Evolutionary conservation across 2,113 vertebrate genomes (phyloP).

Genomic region (Xiphophorus couchianus): DNA sequence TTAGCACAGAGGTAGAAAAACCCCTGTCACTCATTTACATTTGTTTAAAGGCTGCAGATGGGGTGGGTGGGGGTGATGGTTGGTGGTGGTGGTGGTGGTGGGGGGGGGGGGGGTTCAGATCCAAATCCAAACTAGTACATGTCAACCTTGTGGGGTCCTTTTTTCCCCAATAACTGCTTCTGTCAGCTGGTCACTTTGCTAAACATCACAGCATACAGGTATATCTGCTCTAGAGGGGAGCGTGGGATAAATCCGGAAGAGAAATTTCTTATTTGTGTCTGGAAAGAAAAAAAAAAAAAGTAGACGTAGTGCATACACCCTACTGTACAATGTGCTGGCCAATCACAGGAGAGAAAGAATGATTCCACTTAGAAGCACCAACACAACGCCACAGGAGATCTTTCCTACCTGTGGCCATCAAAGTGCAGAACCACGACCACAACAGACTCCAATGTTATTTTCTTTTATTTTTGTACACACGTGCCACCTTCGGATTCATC

Average conservation of each 20-base stretch:
- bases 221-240: conserved; percentile 48
- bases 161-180: conserved; percentile 68
- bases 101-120: conserved; percentile 73
- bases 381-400: not conserved
- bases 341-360: not conserved
- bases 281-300: not conserved
- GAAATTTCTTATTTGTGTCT: conserved; percentile 13
- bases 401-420: not conserved
- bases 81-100: conserved; percentile 30
- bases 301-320: not conserved
- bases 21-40: conserved; percentile 84
- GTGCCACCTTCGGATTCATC: not conserved
- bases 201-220: conserved; percentile 63
- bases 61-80: conserved; percentile 55
- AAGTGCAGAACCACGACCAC: not conserved
- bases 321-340: not conserved
- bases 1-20: conserved; percentile 83
- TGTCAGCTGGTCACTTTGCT: conserved; percentile 72
- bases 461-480: not conserved
- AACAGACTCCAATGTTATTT: not conserved
- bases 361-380: not conserved
- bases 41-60: conserved; percentile 77
- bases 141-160: conserved; percentile 75
- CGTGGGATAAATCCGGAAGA: conserved; percentile 56
- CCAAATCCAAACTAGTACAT: conserved; percentile 80